These are phyloP conservation scores for Anguilla rostrata DNA, from an alignment of 2,113 vertebrate species.

Conservation along the genomic window DNA sequence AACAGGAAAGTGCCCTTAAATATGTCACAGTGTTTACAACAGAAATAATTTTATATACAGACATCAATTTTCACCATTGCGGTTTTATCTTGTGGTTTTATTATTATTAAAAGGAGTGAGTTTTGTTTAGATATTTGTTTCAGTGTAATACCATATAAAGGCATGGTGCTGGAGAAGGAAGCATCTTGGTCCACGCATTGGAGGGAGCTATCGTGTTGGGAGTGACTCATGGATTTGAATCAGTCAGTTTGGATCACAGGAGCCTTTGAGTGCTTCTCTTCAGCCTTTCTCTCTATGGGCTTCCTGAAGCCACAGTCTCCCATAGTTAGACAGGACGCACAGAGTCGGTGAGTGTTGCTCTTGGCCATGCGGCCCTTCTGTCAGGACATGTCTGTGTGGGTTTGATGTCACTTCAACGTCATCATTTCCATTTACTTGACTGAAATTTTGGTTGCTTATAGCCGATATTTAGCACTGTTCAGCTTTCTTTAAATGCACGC, in stretches of 20 bases:
- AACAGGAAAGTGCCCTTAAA: neutral
- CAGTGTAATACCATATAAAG: neutral
- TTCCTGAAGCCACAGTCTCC: neutral
- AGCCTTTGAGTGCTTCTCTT: neutral
- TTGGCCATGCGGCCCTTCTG: neutral
- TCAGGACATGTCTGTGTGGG: neutral
- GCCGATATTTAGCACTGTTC: too few relatives aligned
- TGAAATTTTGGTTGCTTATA: too few relatives aligned
- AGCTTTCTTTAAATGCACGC: too few relatives aligned
- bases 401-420: too few relatives aligned
- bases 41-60: neutral
- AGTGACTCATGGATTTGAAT: neutral
- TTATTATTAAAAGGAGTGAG: neutral
- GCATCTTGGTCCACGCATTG: neutral
- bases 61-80: neutral
- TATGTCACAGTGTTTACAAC: neutral
- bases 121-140: neutral
- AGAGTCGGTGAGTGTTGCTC: neutral
- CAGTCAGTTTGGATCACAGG: neutral
- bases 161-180: neutral
- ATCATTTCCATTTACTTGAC: too few relatives aligned
- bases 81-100: neutral
- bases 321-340: neutral
- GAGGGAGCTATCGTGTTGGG: neutral
- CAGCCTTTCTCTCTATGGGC: neutral